A percentile compares a stretch with the other conserved stretches of the same genome.
These are phyloP conservation scores for Cirrhinus molitorella DNA, from an alignment of 2,797 vertebrate species.

Conservation along the genomic window DNA sequence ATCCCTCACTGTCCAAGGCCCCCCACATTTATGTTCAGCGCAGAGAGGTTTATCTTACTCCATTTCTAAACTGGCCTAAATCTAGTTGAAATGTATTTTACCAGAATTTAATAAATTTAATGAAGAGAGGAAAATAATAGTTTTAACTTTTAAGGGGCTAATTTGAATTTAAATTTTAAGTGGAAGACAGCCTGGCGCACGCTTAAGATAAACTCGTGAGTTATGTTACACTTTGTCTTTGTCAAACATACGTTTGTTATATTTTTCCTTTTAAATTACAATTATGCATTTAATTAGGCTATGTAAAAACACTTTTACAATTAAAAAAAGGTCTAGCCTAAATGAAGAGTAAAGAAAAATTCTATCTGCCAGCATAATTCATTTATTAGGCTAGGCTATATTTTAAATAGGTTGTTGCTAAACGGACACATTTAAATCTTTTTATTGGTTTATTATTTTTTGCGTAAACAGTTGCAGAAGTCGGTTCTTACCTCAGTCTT, in stretches of 20 bases:
- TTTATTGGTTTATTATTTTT: neutral
- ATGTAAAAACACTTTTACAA: neutral
- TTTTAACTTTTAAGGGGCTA: neutral
- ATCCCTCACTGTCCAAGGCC: slow-evolving; percentile 63
- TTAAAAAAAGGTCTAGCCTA: too few species aligned
- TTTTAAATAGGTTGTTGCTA: neutral
- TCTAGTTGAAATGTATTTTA: neutral
- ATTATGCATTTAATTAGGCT: neutral
- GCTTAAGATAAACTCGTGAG: neutral
- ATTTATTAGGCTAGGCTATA: neutral
- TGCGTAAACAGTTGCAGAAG: neutral
- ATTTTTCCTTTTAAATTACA: neutral
- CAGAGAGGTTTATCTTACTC: neutral
- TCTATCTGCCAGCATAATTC: neutral
- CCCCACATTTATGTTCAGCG: neutral
- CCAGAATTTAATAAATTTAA: neutral
- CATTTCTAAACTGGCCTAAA: neutral
- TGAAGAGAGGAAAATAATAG: neutral
- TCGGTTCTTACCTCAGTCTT: slow-evolving; percentile 34
- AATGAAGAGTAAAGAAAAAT: neutral
- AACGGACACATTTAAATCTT: neutral
- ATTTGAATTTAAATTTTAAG: neutral
- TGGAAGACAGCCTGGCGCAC: neutral
- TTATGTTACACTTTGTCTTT: neutral
- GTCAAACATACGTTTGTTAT: neutral